Percentiles rank a stretch among this genome's conserved stretches.
These are phyloP conservation scores for Egretta garzetta DNA, from an alignment of 2,113 vertebrate species.

Conservation along the genomic window DNA sequence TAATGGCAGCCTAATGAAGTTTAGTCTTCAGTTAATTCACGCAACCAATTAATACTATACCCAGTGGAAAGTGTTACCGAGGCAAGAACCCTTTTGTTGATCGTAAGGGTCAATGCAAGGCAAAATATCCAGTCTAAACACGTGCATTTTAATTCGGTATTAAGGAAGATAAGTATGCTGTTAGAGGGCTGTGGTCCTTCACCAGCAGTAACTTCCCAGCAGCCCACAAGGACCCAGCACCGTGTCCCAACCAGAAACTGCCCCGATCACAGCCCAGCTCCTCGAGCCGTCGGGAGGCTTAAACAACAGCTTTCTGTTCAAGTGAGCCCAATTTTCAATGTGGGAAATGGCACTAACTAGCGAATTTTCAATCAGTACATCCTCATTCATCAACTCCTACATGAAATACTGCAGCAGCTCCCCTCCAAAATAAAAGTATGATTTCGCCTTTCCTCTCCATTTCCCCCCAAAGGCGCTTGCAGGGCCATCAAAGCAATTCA, in stretches of 20 bases:
- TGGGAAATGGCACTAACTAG: not conserved
- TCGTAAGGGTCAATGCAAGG: not conserved
- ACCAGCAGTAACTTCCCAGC: not conserved
- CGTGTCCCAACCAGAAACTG: not conserved
- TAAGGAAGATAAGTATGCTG: not conserved
- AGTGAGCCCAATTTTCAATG: not conserved
- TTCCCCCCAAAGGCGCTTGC: fast-evolving
- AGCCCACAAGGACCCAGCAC: not conserved
- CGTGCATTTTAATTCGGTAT: not conserved
- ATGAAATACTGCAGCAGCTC: not conserved
- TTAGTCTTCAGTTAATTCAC: conserved; percentile 63
- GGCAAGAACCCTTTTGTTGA: conserved; percentile 9
- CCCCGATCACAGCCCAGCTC: not conserved
- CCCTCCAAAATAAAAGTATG: not conserved
- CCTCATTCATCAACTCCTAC: not conserved
- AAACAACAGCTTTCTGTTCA: not conserved
- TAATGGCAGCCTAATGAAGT: conserved; percentile 54
- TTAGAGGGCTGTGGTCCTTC: not conserved
- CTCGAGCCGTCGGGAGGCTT: not conserved
- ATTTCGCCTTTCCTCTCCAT: not conserved
- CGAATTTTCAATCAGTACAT: not conserved
- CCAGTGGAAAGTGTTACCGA: conserved; percentile 2
- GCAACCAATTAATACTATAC: conserved; percentile 45
- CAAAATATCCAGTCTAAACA: not conserved
- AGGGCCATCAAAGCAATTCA: not conserved